Conservation (phyloP, 2,797 vertebrate genomes). For the Lagothrix lagotricha region DNA sequence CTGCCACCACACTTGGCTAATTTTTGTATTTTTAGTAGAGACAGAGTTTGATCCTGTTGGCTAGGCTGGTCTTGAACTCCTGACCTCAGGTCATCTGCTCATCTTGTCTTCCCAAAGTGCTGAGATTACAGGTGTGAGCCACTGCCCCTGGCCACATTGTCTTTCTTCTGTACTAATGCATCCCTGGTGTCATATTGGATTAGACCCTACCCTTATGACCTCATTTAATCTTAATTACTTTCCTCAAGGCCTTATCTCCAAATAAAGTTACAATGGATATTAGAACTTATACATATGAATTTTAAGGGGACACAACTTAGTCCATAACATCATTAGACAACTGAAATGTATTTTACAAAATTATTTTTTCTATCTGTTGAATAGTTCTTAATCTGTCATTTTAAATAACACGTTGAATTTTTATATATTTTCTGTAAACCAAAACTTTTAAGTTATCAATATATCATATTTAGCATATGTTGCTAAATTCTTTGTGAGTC, state of each 20-base stretch:
- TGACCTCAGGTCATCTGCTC: neutral
- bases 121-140: neutral
- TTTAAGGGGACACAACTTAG: neutral
- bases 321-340: neutral
- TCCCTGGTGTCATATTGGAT: neutral
- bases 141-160: neutral
- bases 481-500: conserved; percentile 1
- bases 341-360: neutral
- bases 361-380: neutral
- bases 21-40: neutral
- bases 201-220: neutral
- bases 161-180: neutral
- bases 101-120: neutral
- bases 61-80: neutral
- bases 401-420: neutral
- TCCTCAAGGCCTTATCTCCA: neutral
- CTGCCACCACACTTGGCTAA: neutral
- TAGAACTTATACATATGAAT: neutral
- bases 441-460: neutral
- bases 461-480: neutral
- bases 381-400: neutral
- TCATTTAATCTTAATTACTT: neutral
- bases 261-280: neutral
- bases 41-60: neutral
- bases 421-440: neutral